A percentile compares a stretch with the other conserved stretches of the same genome.
phyloP scores from a whole-genome alignment of 2,888 invertebrate genomes.

The Caenorhabditis sp. region DNA sequence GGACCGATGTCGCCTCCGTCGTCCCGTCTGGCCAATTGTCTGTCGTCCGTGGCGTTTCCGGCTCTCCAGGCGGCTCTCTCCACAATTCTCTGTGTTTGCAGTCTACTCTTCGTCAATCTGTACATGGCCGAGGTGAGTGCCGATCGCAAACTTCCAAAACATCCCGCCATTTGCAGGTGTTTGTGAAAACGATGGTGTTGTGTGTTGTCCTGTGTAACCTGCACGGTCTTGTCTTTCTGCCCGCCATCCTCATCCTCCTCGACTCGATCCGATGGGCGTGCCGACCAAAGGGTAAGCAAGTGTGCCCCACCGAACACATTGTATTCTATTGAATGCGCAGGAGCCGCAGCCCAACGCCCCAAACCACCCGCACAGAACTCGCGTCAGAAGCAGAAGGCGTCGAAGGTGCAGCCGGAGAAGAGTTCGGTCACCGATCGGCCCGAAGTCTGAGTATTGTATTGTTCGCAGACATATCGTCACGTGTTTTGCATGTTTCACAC shows the following conservation, averaged over 20 bases:
- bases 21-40: constrained; percentile 67
- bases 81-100: constrained; percentile 74
- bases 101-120: constrained; percentile 72
- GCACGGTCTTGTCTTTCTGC: constrained; percentile 77
- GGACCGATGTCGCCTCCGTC: constrained; percentile 65
- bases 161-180: too few relatives aligned
- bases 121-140: constrained; percentile 74
- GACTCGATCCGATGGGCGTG: constrained; percentile 68
- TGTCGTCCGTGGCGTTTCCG: constrained; percentile 71
- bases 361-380: constrained; percentile 36
- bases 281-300: constrained; percentile 51
- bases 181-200: constrained; percentile 76
- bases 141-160: too few relatives aligned
- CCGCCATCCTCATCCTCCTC: constrained; percentile 69
- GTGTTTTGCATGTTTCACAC: too few relatives aligned
- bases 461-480: too few relatives aligned
- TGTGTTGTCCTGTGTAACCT: constrained; percentile 77
- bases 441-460: constrained; percentile 60
- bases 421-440: constrained; percentile 66
- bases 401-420: constrained; percentile 60
- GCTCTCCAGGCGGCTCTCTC: constrained; percentile 72
- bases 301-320: not conserved
- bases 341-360: constrained; percentile 63
- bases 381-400: constrained; percentile 50
- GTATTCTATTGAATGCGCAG: not conserved